Conservation (phyloP, 2,888 invertebrate species). For the Phortica okadai region DNA sequence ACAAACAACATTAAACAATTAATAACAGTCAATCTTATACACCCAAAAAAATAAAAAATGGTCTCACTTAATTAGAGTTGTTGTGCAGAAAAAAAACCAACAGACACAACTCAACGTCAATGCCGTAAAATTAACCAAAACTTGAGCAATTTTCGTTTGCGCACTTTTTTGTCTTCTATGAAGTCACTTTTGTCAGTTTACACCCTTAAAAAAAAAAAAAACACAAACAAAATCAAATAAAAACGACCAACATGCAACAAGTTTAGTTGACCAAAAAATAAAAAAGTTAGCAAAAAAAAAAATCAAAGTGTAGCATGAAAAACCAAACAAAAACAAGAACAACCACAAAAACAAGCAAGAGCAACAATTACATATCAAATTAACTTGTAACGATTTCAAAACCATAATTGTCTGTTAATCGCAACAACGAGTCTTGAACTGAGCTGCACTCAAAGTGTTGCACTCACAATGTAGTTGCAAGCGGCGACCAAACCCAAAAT, state of each 20-base stretch:
- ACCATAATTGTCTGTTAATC: conserved; percentile 69
- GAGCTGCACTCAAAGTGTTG: background rate
- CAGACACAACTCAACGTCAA: conserved; percentile 26
- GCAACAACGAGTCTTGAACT: conserved; percentile 32
- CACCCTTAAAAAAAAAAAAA: conserved; percentile 56
- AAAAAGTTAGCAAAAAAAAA: conserved; percentile 13
- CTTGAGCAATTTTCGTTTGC: conserved; percentile 50
- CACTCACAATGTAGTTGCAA: background rate
- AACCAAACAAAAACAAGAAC: conserved; percentile 48
- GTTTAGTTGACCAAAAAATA: background rate
- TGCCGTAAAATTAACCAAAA: conserved; percentile 36
- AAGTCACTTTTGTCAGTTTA: conserved; percentile 31
- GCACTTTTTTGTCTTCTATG: conserved; percentile 18
- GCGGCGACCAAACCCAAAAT: conserved; percentile 34
- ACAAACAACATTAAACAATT: conserved; percentile 11
- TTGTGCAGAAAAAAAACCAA: background rate
- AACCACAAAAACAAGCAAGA: conserved; percentile 39
- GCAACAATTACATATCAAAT: conserved; percentile 59
- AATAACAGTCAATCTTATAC: background rate
- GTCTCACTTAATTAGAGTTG: conserved; percentile 13
- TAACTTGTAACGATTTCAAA: conserved; percentile 66
- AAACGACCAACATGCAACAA: conserved; percentile 14
- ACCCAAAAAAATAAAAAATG: background rate
- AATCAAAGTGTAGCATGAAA: background rate
- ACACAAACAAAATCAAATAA: conserved; percentile 17